Evolutionary conservation across 1,140 invertebrate species (phyloP), one percentile per base, ranked within the genome.

Genomic region (Nixonia krombeini): DNA sequence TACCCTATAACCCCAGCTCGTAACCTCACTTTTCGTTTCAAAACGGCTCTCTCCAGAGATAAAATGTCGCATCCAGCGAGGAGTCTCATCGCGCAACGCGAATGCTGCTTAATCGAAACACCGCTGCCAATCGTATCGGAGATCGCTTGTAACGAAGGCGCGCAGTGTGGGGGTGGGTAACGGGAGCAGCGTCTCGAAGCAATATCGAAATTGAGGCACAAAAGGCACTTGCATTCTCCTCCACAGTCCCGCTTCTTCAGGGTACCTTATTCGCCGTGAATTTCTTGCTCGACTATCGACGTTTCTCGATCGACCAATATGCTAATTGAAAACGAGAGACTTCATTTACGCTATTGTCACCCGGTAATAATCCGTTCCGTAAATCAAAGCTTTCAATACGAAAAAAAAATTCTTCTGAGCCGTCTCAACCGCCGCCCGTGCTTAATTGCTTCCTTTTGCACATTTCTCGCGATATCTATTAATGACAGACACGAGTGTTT

Each of bases 51-150:
- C 45, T 56, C 31, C n/a, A 50, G 23, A 29, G 35, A 59, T 61
- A 47, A 70, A 59, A 65, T 70, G 53, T 65, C 50, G 38, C 45
- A 40, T 23, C 46, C 38, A 28, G 41, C 55, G 55, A 41, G 49
- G 47, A 57, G 25, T 6, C 55, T 47, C 38, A n/a, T n/a, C n/a
- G 45, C 15, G 29, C 38, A 23, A 66, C 66, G 42, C 55, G 55
- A 70, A 47, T 53, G 51, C 25, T 29, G 49, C 40, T 58, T 61
- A 46, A 38, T 38, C 15, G 46, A 58, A 50, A 50, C 28, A 9
- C 41, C 35, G 35, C 31, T 16, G 23, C 44, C 42, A 50, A 50
- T 50, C 42, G 46, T 35, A 50, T 50, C 25, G 2, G 47, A 44
- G 42, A 18, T 50, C 28, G 33, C 16, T 26, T 26, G 40, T 28